These are phyloP conservation scores for Rhopalosiphum padi DNA, from an alignment of 1,140 invertebrate species.

Conservation along the genomic window DNA sequence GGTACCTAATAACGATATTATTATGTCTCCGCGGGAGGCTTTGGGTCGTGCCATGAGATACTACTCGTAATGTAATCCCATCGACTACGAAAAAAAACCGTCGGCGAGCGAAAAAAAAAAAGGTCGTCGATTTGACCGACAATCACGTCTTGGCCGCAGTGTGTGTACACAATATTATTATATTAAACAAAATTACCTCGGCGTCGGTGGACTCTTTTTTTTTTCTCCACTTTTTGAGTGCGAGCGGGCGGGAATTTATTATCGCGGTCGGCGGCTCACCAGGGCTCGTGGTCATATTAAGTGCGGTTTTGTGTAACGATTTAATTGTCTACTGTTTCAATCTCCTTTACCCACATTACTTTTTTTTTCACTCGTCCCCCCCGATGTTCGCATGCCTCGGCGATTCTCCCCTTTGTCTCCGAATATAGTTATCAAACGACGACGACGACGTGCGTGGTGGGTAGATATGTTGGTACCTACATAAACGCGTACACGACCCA, in stretches of 20 bases:
- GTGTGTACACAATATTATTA: not conserved
- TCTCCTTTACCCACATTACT: not conserved
- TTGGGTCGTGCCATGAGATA: not conserved
- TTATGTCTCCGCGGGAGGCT: not conserved
- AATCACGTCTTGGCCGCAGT: not conserved
- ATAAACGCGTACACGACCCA: not conserved
- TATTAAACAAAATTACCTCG: not conserved
- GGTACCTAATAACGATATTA: slow-evolving; percentile 14
- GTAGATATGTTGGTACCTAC: not conserved
- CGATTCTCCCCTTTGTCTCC: not conserved
- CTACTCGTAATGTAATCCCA: not conserved
- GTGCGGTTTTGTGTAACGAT: slow-evolving; percentile 54
- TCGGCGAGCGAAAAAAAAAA: not conserved
- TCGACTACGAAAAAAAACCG: not conserved
- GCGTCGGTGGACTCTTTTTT: not conserved
- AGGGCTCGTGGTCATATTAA: slow-evolving; percentile 19
- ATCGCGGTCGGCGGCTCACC: not conserved
- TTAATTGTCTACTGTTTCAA: slow-evolving; percentile 39
- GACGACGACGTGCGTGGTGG: too few relatives aligned
- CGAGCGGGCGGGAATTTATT: not conserved
- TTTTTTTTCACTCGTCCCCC: not conserved
- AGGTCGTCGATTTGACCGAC: not conserved
- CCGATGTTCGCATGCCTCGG: not conserved
- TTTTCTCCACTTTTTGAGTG: not conserved
- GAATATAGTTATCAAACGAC: slow-evolving; percentile 1